Evolutionary conservation across 2,797 vertebrate genomes (phyloP).

Genomic region (Sebastes itinus): DNA sequence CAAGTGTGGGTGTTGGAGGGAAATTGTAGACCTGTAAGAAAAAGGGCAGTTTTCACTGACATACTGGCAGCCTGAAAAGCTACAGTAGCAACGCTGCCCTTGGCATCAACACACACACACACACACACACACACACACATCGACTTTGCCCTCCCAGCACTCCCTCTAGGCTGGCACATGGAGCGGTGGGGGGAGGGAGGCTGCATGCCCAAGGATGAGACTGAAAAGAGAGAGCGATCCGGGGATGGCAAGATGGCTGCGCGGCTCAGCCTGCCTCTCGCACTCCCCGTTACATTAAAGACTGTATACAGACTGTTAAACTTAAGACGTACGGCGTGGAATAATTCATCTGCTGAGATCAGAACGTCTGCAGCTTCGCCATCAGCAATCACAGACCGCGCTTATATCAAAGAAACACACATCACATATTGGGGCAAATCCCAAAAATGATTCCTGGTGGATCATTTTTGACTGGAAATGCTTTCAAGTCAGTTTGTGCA

Average conservation of each 20-base stretch:
- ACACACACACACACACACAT: conserved; percentile 23
- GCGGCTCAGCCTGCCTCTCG: conserved; percentile 36
- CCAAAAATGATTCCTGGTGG: conserved; percentile 35
- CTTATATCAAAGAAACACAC: conserved; percentile 27
- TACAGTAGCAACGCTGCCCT: conserved; percentile 48
- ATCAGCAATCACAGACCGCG: conserved; percentile 16
- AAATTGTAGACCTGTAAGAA: conserved; percentile 38
- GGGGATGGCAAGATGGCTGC: conserved; percentile 68
- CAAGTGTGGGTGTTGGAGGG: conserved; percentile 28
- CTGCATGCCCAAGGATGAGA: conserved; percentile 66
- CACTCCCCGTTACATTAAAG: conserved; percentile 20
- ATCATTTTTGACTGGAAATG: not conserved
- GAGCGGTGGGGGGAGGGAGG: conserved; percentile 66
- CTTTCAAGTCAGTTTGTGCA: conserved; percentile 19
- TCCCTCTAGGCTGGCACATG: conserved; percentile 78
- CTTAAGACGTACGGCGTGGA: conserved; percentile 16
- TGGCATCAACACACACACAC: conserved; percentile 50
- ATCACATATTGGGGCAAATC: conserved; percentile 5
- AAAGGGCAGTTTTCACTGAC: conserved; percentile 61
- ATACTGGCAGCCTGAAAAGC: conserved; percentile 64
- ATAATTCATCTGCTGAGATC: conserved; percentile 46
- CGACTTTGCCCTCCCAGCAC: conserved; percentile 69
- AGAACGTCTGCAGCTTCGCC: conserved; percentile 40
- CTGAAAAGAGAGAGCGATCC: conserved; percentile 55
- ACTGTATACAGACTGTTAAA: conserved; percentile 4